Evolutionary conservation across 1,140 invertebrate genomes (phyloP), one percentile per base, ranked within the genome.

Genomic region (Metaphire vulgaris): DNA sequence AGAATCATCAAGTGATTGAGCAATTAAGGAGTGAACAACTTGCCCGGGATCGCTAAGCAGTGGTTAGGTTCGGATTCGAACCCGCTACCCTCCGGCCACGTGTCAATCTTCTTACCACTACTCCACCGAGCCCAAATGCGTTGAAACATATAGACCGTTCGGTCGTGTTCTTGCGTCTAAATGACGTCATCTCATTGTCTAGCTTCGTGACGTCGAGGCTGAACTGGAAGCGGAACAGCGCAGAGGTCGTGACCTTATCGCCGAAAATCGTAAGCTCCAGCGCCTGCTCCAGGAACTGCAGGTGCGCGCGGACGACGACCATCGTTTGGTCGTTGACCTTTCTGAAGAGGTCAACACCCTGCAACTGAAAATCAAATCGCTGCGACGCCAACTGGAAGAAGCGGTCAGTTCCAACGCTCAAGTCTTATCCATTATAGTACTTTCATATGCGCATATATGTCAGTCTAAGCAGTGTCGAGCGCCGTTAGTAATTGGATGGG

Each of bases 341-440:
- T 71, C 75, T 21, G 83, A 84, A 71, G 68, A 85, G 65, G 82
- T 84, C 76, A 84, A 85, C 72, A 84, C 82, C 70, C 80, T 85
- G 29, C 81, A 78, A 72, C 77, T 83, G 28, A 83, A 84, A 76
- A 80, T 85, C 79, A 86, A 85, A 76, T 81, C 83, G 68, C 84
- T 85, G 81, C 85, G 83, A 78, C 79, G 85, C 75, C 85, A 86
- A 80, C 79, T 86, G 68, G 85, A 86, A 56, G 85, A 86, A 79
- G 83, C 83, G 33, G 85, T 86, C 79, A 81, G 85, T 86, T 69
- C 32, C 33, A 16, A 1, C 28, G 26, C 21, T 32, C 21, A 29
- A n/a, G 30, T 32, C 33, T 1, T 2, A 31, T 71, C 32, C 21
- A 16, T 70, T 16, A 30, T 21, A 12, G 21, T 28, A 29, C 30